Evolutionary conservation across 2,113 vertebrate species (phyloP).

Genomic region (Chaetodon trifascialis): DNA sequence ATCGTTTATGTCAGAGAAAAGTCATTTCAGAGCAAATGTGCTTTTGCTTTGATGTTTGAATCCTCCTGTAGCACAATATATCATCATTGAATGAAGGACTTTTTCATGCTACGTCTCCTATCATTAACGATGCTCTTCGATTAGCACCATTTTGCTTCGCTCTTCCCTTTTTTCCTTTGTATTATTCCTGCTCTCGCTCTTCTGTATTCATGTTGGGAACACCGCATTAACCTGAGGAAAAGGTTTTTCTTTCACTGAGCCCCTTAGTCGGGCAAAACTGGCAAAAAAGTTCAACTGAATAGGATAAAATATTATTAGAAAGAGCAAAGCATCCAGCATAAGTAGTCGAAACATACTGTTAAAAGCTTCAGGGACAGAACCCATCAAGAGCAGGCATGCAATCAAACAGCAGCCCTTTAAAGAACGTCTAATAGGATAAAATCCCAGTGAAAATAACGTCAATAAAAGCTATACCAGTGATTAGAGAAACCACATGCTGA

Average conservation of each 20-base stretch:
- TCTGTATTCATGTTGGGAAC: not conserved
- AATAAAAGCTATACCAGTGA: constrained; percentile 71
- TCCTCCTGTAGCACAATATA: too few species aligned
- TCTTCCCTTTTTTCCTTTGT: not conserved
- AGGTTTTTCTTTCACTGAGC: not conserved
- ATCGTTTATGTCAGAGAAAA: not conserved
- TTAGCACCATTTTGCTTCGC: not conserved
- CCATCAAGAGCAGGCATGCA: constrained; percentile 44
- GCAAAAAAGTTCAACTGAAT: not conserved
- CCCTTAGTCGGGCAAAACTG: not conserved
- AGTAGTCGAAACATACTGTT: constrained; percentile 32
- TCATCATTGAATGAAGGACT: not conserved
- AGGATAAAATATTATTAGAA: constrained; percentile 14
- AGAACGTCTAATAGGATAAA: constrained; percentile 65
- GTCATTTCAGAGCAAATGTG: not conserved
- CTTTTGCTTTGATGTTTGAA: too few species aligned
- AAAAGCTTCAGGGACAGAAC: constrained; percentile 48
- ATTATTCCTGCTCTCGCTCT: not conserved
- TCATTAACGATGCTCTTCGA: not conserved
- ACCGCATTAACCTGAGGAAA: not conserved
- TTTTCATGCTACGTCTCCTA: not conserved
- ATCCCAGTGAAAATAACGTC: constrained; percentile 59
- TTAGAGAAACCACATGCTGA: constrained; percentile 71
- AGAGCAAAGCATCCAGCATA: constrained; percentile 8
- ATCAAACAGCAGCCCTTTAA: constrained; percentile 62